Conservation (phyloP, 2,888 invertebrate species). For the Lamellibrachia satsuma region DNA sequence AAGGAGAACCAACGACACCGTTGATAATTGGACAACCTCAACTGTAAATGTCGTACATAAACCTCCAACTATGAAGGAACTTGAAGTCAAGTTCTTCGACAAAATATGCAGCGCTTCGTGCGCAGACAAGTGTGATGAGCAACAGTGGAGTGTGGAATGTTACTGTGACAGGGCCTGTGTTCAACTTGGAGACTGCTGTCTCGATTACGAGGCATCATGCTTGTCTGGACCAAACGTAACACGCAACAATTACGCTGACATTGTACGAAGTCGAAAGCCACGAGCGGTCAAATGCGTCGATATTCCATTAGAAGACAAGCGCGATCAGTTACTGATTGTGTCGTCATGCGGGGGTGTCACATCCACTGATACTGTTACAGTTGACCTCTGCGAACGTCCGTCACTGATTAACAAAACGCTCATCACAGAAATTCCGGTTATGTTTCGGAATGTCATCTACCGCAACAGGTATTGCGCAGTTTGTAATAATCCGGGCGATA, state of each 20-base stretch:
- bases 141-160: too few species aligned
- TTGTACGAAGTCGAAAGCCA: not conserved
- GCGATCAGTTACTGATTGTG: not conserved
- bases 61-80: too few species aligned
- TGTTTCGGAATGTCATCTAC: slow-evolving; percentile 1
- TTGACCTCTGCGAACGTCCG: not conserved
- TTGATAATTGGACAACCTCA: too few species aligned
- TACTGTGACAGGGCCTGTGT: too few species aligned
- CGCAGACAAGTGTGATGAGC: too few species aligned
- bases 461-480: not conserved
- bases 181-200: too few species aligned
- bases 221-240: not conserved
- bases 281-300: not conserved
- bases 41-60: too few species aligned
- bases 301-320: not conserved
- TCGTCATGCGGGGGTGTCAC: not conserved
- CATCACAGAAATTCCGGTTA: not conserved
- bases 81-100: too few species aligned
- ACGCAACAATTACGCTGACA: not conserved
- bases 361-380: not conserved
- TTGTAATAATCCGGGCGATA: not conserved
- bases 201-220: not conserved
- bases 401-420: not conserved
- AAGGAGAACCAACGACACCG: too few species aligned
- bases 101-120: too few species aligned